phyloP scores from a whole-genome alignment of 1,140 invertebrate genomes.

The Lepidotrigona ventralis region DNA sequence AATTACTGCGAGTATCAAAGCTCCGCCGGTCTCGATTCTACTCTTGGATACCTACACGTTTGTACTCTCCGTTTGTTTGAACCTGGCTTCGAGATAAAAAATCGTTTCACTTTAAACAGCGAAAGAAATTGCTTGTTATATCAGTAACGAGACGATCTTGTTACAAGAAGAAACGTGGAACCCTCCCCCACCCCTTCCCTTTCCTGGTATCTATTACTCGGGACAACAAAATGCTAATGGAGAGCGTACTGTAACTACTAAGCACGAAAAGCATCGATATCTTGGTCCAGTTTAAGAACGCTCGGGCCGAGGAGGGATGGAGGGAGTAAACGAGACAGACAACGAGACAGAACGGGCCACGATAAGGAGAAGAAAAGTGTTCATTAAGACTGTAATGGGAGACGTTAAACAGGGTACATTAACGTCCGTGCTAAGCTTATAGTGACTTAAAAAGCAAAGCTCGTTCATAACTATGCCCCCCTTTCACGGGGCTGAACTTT shows the following conservation, averaged over 20 bases:
- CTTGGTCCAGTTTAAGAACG: constrained; percentile 48
- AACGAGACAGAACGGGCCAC: constrained; percentile 36
- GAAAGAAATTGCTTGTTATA: constrained; percentile 11
- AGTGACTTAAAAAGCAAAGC: constrained; percentile 61
- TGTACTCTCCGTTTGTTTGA: neutral
- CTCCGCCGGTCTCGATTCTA: neutral
- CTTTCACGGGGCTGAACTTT: neutral
- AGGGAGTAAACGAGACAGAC: constrained; percentile 37
- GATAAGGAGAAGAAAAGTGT: constrained; percentile 56
- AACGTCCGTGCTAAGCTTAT: constrained; percentile 66
- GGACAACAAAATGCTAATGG: constrained; percentile 57
- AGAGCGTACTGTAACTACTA: constrained; percentile 6
- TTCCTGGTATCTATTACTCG: constrained; percentile 12
- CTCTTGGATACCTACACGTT: neutral
- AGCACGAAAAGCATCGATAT: constrained; percentile 48
- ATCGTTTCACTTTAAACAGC: neutral
- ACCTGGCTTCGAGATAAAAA: neutral
- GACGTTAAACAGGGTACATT: constrained; percentile 70
- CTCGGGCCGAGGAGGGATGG: neutral
- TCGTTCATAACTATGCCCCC: constrained; percentile 12
- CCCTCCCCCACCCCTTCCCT: neutral
- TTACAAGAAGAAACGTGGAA: constrained; percentile 14
- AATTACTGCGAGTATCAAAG: neutral
- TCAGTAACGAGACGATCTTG: neutral
- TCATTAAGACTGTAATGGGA: constrained; percentile 71